Percentiles rank a stretch among this genome's conserved stretches.
Conservation (phyloP, 1,140 invertebrate genomes). For the Ceratina japonica region DNA sequence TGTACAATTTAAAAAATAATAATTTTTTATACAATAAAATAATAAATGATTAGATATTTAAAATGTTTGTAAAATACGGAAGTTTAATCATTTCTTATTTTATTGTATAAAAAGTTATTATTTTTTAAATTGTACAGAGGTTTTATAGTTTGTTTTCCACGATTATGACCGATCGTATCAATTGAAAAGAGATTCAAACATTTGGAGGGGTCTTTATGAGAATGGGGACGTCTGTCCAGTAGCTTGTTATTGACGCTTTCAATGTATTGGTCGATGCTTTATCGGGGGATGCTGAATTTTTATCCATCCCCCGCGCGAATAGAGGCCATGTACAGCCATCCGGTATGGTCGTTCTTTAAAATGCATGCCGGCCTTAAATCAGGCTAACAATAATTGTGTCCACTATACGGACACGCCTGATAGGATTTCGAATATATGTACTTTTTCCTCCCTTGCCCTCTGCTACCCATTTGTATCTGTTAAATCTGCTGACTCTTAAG, state of each 20-base stretch:
- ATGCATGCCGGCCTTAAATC: slow-evolving; percentile 74
- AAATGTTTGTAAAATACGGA: not conserved
- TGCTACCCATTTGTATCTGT: slow-evolving; percentile 2
- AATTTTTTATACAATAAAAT: not conserved
- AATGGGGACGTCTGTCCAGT: slow-evolving; percentile 3
- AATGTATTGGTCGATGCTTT: slow-evolving; percentile 53
- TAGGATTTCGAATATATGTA: slow-evolving; percentile 15
- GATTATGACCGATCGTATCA: not conserved
- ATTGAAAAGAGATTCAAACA: not conserved
- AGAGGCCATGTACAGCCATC: slow-evolving; percentile 46
- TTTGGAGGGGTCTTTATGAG: slow-evolving; percentile 2
- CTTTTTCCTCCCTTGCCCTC: slow-evolving; percentile 33
- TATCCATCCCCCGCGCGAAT: slow-evolving; percentile 70
- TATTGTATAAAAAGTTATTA: not conserved
- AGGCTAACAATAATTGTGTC: slow-evolving; percentile 60
- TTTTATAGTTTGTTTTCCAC: too few relatives aligned
- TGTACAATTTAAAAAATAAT: too few relatives aligned
- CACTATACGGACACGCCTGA: slow-evolving; percentile 35
- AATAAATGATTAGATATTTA: not conserved
- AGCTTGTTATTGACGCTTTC: not conserved
- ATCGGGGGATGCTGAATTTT: slow-evolving; percentile 73
- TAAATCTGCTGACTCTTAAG: slow-evolving; percentile 14
- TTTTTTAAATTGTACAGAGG: too few relatives aligned
- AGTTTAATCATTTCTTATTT: not conserved
- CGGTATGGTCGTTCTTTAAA: slow-evolving; percentile 63